A percentile compares a stretch with the other conserved stretches of the same genome.
phyloP scores from a whole-genome alignment of 2,888 invertebrate species.

The Lithodes maja region DNA sequence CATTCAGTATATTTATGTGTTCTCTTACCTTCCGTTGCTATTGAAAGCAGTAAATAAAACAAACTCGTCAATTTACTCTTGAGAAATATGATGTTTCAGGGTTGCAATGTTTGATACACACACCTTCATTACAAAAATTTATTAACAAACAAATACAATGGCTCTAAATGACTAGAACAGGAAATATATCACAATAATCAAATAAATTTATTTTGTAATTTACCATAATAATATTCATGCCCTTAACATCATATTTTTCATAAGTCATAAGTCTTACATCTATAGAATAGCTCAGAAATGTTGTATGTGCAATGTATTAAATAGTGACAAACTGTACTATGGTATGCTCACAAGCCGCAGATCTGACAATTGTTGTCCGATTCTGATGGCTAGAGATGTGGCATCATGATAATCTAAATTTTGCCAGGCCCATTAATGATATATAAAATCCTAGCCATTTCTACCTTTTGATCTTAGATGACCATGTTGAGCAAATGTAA shows the following conservation, averaged over 20 bases:
- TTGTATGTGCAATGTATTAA: too few relatives aligned
- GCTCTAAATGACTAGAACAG: conserved; percentile 44
- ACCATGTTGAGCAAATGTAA: too few relatives aligned
- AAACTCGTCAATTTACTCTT: conserved; percentile 61
- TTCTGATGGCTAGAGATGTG: too few relatives aligned
- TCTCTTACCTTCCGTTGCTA: conserved; percentile 54
- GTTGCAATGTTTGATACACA: conserved; percentile 51
- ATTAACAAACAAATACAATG: conserved; percentile 58
- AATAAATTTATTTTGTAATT: neutral
- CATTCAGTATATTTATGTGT: neutral
- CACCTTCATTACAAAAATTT: conserved; percentile 47
- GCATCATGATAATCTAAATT: too few relatives aligned
- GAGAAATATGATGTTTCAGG: conserved; percentile 60
- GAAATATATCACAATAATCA: conserved; percentile 35
- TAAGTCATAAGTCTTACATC: too few relatives aligned
- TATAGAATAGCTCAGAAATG: too few relatives aligned
- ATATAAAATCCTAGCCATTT: too few relatives aligned
- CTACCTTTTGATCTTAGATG: too few relatives aligned
- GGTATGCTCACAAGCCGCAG: too few relatives aligned
- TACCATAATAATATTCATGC: conserved; percentile 16
- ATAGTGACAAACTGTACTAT: too few relatives aligned
- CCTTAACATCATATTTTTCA: conserved; percentile 47
- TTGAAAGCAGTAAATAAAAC: conserved; percentile 63
- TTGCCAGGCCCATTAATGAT: too few relatives aligned
- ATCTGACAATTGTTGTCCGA: too few relatives aligned